Evolutionary conservation across 2,888 invertebrate genomes (phyloP), one percentile per base, ranked within the genome.

Genomic region (Neoascia interrupta): DNA sequence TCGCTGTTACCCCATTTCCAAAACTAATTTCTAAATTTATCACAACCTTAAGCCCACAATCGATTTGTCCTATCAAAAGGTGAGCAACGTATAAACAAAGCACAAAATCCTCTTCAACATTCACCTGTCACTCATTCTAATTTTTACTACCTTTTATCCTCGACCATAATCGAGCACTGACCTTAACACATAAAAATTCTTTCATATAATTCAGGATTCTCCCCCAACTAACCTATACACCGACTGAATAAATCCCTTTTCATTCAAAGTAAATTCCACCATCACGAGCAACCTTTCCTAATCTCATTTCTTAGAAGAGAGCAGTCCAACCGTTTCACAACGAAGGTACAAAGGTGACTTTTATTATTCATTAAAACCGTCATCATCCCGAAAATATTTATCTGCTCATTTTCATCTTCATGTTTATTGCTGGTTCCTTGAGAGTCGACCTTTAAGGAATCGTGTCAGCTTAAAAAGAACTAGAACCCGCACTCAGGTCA

Each of bases 291-390:
- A 41, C 15, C 34, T 41, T 3, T 23, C 43, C 18, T 23, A 23
- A 36, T 47, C 45, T 47, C 47, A 11, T 18, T 36, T 36, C 53
- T 11, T 13, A 11, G 56, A 68, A 68, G 36, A 18, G 28, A 31
- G 5, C 36, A 8, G 11, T 8, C 11, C n/a, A 31, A 5, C 23
- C 16, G 2, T 54, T 37, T 37, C 34, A 28, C 49, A 23, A 53
- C 41, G n/a, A 19, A n/a, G 16, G 23, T 13, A 56, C 18, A 11
- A 11, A 18, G 39, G 15, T 45, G 28, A 45, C 70, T 34, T 76
- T 76, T 70, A 76, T 72, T 76, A 72, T 53, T 58, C 76, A 72
- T 76, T 72, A 60, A 53, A 66, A n/a, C 28, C 72, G 47, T 72
- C 64, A 60, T 37, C 47, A 72, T 76, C 47, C 53, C 64, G 36